Percentiles rank a stretch among this genome's conserved stretches.
Evolutionary conservation across 2,888 invertebrate species (phyloP).

Genomic region (Diarsia mendica): DNA sequence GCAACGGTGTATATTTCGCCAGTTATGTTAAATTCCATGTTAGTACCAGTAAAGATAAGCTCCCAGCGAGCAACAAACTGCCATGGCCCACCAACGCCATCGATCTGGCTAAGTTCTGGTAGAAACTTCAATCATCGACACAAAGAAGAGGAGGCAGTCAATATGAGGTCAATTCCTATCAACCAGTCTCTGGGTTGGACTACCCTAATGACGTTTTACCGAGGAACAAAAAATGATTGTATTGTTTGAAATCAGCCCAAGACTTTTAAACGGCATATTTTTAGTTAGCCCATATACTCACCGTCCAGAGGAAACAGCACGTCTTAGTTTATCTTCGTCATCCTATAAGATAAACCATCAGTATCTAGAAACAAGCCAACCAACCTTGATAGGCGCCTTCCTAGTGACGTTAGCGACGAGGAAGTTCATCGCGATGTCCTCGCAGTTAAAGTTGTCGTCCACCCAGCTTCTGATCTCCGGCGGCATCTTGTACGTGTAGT

Average conservation of each 20-base stretch:
- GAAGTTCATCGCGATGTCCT: conserved; percentile 99
- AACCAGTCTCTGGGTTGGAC: neutral
- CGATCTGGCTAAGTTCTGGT: too few species aligned
- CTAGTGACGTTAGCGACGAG: conserved; percentile 97
- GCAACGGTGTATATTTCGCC: neutral
- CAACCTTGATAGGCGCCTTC: conserved; percentile 97
- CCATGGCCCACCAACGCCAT: too few species aligned
- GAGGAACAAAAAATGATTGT: neutral
- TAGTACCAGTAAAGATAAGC: neutral
- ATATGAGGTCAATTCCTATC: too few species aligned
- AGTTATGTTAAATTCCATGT: neutral
- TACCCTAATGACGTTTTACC: neutral
- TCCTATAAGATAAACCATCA: neutral
- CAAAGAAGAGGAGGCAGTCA: too few species aligned
- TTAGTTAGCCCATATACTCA: too few species aligned
- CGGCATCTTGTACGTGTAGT: conserved; percentile 97
- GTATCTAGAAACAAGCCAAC: neutral
- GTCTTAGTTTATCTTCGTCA: neutral
- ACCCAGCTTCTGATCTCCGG: conserved; percentile 96
- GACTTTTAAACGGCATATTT: too few species aligned
- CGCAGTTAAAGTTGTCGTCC: conserved; percentile 98
- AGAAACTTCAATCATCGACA: too few species aligned
- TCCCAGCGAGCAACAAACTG: too few species aligned
- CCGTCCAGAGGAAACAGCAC: too few species aligned
- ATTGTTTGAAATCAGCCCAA: neutral